Evolutionary conservation across 23 tunicate genomes (phyloP).

Genomic region (Oikopleura vanhoeffeni): DNA sequence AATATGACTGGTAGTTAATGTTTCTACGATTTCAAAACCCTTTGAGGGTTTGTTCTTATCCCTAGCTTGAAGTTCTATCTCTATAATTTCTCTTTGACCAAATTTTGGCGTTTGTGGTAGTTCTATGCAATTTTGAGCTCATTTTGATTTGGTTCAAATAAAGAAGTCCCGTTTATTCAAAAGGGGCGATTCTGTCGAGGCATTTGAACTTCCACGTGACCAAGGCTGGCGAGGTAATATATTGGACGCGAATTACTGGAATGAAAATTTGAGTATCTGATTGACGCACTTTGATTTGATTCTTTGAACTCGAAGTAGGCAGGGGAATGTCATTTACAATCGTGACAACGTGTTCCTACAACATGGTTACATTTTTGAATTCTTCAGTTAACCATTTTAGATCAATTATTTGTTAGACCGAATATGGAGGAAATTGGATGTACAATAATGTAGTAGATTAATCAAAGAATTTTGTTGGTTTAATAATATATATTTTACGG

Average conservation of each 20-base stretch:
- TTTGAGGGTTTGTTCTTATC: too few species aligned
- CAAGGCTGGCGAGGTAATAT: neutral
- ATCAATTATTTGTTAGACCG: too few species aligned
- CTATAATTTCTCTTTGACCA: neutral
- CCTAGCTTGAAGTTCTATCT: too few species aligned
- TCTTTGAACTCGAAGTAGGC: too few species aligned
- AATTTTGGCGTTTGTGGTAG: neutral
- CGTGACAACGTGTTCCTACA: neutral
- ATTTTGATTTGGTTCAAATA: neutral
- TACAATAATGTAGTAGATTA: too few species aligned
- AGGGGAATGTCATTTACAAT: neutral
- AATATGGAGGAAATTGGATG: too few species aligned
- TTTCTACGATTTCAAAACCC: too few species aligned
- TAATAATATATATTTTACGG: too few species aligned
- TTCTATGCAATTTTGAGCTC: neutral
- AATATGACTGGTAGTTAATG: too few species aligned
- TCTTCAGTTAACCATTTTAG: too few species aligned
- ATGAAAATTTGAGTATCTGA: conserved; percentile 28
- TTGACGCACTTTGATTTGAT: conserved; percentile 47
- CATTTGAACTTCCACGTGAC: neutral
- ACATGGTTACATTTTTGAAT: too few species aligned
- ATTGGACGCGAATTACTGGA: conserved; percentile 20
- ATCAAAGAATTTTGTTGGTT: too few species aligned
- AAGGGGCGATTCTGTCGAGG: neutral
- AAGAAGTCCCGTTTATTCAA: neutral